These are phyloP conservation scores for Muschampia staudingeri DNA, from an alignment of 2,888 invertebrate genomes.

Conservation along the genomic window DNA sequence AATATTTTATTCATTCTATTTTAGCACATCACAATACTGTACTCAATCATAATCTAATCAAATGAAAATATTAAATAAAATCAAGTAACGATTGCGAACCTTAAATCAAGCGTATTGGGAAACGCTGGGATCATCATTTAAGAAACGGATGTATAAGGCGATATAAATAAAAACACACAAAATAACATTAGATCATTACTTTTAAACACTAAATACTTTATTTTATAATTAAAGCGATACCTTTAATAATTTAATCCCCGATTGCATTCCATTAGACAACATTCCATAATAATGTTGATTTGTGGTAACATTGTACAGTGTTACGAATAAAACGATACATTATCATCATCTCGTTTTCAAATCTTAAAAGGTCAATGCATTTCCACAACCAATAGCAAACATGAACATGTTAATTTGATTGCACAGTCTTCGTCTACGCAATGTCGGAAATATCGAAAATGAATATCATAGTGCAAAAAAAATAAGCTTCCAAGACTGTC, in stretches of 20 bases:
- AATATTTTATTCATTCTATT: neutral
- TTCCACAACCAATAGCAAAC: neutral
- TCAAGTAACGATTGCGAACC: neutral
- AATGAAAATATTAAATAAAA: neutral
- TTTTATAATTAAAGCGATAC: neutral
- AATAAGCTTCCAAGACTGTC: no score
- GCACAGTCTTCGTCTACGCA: no score
- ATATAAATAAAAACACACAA: neutral
- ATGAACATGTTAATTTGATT: no score
- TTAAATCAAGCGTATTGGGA: neutral
- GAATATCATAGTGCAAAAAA: no score
- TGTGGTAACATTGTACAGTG: slow-evolving; percentile 29
- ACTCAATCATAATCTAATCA: slow-evolving; percentile 24
- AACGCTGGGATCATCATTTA: neutral
- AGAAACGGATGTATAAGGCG: neutral
- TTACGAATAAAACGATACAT: neutral
- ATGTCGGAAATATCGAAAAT: no score
- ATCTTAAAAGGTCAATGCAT: neutral
- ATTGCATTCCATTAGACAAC: slow-evolving; percentile 28
- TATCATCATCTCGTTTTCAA: neutral
- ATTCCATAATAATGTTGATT: slow-evolving; percentile 9
- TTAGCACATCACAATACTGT: neutral
- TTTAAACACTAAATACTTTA: neutral
- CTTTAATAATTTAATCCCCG: slow-evolving; percentile 7
- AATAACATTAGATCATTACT: no score